These are phyloP conservation scores for Lamprologus callipterus DNA, from an alignment of 2,113 vertebrate species.

Conservation along the genomic window DNA sequence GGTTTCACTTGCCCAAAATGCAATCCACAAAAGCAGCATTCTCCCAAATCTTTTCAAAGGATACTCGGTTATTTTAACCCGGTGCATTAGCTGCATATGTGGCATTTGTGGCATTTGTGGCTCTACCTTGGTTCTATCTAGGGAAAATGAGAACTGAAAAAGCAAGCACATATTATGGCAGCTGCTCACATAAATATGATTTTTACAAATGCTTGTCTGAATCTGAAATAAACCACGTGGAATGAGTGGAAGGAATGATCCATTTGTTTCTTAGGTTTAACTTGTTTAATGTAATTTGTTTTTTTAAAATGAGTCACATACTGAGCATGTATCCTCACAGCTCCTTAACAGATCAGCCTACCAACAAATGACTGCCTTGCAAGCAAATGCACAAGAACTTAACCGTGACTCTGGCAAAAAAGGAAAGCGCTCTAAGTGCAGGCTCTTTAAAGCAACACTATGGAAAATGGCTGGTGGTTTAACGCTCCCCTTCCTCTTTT, in stretches of 20 bases:
- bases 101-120: not conserved
- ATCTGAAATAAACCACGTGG: not conserved
- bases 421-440: not conserved
- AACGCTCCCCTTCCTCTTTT: not conserved
- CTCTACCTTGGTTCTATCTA: not conserved
- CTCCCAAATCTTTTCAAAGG: not conserved
- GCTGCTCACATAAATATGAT: not conserved
- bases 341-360: not conserved
- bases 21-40: not conserved
- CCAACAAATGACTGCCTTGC: not conserved
- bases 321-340: not conserved
- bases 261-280: not conserved
- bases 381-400: not conserved
- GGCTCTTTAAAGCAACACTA: not conserved
- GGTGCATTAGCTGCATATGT: not conserved
- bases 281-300: not conserved
- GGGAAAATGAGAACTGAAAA: accelerated
- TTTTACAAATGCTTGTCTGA: not conserved
- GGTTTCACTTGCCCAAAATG: not conserved
- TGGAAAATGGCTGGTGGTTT: conserved; percentile 45
- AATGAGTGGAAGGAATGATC: not conserved
- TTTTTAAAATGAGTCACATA: not conserved
- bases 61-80: not conserved
- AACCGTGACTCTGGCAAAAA: not conserved
- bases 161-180: not conserved